Evolutionary conservation across 2,113 vertebrate species (phyloP).

Genomic region (Myodes glareolus): DNA sequence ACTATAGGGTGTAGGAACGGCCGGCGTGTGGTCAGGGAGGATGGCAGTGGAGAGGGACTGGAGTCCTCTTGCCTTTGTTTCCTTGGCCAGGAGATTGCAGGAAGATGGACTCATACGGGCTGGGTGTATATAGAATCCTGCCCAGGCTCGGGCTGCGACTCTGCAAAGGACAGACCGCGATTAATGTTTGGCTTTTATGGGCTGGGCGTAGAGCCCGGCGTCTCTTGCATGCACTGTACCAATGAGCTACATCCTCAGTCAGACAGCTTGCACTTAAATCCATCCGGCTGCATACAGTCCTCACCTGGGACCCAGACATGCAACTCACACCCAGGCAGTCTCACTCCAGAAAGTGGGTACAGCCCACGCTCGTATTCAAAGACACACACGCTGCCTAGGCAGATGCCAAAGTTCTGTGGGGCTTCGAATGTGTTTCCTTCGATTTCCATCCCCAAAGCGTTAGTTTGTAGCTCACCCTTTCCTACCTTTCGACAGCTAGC

Average conservation of each 20-base stretch:
- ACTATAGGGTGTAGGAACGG: neutral
- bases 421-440: neutral
- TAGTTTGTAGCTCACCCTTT: neutral
- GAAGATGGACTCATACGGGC: neutral
- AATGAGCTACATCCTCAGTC: neutral
- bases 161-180: neutral
- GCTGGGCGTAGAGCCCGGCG: neutral
- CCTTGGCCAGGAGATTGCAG: neutral
- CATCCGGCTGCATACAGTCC: too few relatives aligned
- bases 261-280: neutral
- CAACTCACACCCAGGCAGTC: neutral
- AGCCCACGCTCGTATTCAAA: neutral
- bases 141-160: neutral
- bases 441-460: neutral
- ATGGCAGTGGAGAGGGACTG: neutral
- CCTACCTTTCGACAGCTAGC: neutral
- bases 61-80: conserved; percentile 49
- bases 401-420: neutral
- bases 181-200: neutral
- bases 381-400: neutral
- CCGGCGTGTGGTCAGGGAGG: neutral
- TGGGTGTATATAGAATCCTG: neutral
- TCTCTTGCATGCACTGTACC: neutral
- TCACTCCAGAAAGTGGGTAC: neutral
- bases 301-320: neutral